Conservation (phyloP, 2,888 invertebrate genomes). For the Iphiclides podalirius region DNA sequence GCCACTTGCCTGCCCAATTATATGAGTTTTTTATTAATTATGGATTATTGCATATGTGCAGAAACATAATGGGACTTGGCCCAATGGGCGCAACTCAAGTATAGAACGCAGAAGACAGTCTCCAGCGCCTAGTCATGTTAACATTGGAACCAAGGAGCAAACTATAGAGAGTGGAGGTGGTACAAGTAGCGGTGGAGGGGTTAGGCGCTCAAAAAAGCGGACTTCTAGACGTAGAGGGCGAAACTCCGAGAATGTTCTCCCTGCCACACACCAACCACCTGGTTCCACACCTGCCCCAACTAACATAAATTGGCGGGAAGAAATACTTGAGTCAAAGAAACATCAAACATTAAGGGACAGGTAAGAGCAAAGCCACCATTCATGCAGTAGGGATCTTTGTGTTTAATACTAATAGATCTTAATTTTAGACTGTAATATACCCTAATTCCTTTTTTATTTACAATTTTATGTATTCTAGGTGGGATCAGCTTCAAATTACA, state of each 20-base stretch:
- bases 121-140: constrained; percentile 36
- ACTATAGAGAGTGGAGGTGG: constrained; percentile 26
- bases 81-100: constrained; percentile 53
- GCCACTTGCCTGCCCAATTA: no score
- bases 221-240: constrained; percentile 37
- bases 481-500: no score
- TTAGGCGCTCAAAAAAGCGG: constrained; percentile 34
- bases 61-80: constrained; percentile 54
- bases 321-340: constrained; percentile 70
- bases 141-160: constrained; percentile 14
- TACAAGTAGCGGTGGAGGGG: constrained; percentile 26
- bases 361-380: no score
- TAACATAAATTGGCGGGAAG: constrained; percentile 67
- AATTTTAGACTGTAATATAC: no score
- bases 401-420: no score
- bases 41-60: constrained; percentile 24
- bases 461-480: no score
- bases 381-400: no score
- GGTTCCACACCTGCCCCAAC: constrained; percentile 45
- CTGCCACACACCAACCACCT: constrained; percentile 38
- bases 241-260: constrained; percentile 40
- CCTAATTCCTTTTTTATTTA: no score
- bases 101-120: constrained; percentile 57
- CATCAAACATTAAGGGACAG: constrained; percentile 49
- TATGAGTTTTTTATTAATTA: constrained; percentile 7